Percentiles rank a stretch among this genome's conserved stretches.
phyloP scores from a whole-genome alignment of 2,113 vertebrate species.

The Daboia siamensis region DNA sequence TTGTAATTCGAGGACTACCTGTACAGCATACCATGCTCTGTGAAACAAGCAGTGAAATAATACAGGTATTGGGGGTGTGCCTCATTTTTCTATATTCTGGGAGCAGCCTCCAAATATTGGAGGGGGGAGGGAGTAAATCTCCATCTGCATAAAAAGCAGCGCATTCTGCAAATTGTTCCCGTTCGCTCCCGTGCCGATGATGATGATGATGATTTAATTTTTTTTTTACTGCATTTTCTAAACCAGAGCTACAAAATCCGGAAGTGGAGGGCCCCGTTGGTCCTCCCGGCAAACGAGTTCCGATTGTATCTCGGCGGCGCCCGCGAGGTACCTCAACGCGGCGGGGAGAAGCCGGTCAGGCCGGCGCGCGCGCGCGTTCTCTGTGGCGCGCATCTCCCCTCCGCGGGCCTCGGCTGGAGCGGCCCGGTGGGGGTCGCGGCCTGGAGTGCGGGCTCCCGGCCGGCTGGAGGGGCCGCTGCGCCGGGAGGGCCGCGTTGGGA shows the following conservation, averaged over 20 bases:
- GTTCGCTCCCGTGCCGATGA: neutral
- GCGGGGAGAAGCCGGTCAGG: too few relatives aligned
- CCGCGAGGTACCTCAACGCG: neutral
- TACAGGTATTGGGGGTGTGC: neutral
- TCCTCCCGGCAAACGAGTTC: neutral
- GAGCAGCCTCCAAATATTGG: neutral
- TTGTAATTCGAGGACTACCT: neutral
- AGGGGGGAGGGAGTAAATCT: too few relatives aligned
- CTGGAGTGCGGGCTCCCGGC: neutral
- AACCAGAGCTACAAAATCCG: neutral
- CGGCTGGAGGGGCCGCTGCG: neutral
- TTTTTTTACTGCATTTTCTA: neutral
- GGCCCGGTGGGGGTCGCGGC: neutral
- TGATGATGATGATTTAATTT: too few relatives aligned
- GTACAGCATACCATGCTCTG: neutral
- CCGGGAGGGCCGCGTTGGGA: neutral
- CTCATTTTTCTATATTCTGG: neutral
- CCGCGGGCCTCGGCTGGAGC: constrained; percentile 16
- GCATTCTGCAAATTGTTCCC: neutral
- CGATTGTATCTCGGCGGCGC: neutral
- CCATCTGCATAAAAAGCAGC: neutral
- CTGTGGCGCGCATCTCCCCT: neutral
- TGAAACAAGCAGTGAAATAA: neutral
- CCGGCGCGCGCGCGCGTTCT: neutral
- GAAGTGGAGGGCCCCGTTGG: neutral